These are phyloP conservation scores for Ariopsis seemanni DNA, from an alignment of 2,113 vertebrate genomes.

Conservation along the genomic window DNA sequence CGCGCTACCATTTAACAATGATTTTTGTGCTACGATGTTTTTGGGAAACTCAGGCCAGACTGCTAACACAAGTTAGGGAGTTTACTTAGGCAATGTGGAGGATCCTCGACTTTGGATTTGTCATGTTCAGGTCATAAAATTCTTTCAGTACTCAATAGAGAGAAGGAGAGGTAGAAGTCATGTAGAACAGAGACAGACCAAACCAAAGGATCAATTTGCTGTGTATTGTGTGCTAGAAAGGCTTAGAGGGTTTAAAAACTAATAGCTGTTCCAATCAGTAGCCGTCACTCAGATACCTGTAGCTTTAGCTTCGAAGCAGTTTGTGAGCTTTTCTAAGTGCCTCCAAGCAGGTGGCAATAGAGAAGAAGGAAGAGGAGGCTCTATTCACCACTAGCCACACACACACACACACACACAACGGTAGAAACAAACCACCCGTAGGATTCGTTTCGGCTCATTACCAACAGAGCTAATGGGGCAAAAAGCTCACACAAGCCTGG, in stretches of 20 bases:
- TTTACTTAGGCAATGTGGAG: not conserved
- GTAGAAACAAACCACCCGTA: conserved; percentile 20
- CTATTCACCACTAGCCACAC: conserved; percentile 17
- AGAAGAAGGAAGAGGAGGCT: conserved; percentile 22
- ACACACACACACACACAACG: conserved; percentile 3
- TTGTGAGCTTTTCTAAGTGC: not conserved
- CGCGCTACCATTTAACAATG: too few relatives aligned
- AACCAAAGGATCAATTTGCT: conserved; percentile 3
- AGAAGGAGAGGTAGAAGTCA: not conserved
- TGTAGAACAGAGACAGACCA: not conserved
- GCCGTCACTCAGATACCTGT: conserved; percentile 29
- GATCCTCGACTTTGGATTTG: not conserved
- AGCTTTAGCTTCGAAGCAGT: conserved; percentile 32
- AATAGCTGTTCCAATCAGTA: conserved; percentile 35
- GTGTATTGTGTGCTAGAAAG: conserved; percentile 29
- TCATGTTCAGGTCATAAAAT: not conserved
- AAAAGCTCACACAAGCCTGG: conserved; percentile 35
- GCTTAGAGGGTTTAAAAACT: conserved; percentile 43
- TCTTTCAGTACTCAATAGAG: not conserved
- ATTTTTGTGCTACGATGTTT: too few relatives aligned
- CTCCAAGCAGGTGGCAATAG: not conserved
- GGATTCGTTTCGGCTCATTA: conserved; percentile 52
- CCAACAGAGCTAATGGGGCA: conserved; percentile 52
- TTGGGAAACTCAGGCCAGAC: too few relatives aligned
- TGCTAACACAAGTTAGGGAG: not conserved